Conservation (phyloP, 2,113 vertebrate genomes). For the Campylomormyrus numenius region DNA sequence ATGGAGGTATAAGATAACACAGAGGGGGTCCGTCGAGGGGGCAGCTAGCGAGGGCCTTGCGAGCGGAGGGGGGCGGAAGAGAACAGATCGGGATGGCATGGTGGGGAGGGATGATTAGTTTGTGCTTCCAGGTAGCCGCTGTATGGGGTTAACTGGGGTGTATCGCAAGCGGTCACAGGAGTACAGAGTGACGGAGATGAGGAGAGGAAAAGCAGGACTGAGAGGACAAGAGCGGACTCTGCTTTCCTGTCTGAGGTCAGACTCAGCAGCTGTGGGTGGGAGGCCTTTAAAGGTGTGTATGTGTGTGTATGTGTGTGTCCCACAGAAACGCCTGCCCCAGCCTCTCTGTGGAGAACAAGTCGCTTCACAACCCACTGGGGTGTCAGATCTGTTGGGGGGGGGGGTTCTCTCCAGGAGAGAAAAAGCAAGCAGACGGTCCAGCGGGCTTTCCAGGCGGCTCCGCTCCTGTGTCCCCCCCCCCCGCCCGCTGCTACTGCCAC, state of each 20-base stretch:
- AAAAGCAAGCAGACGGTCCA: neutral
- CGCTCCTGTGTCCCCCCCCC: neutral
- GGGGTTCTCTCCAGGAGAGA: neutral
- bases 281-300: neutral
- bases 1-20: constrained; percentile 9
- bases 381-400: neutral
- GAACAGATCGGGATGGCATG: constrained; percentile 2
- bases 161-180: neutral
- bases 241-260: neutral
- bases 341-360: neutral
- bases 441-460: neutral
- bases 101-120: constrained; percentile 4
- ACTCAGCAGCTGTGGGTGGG: neutral
- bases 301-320: neutral
- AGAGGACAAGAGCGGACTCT: neutral
- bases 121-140: neutral
- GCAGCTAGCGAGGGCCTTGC: neutral
- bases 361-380: neutral
- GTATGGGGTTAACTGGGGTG: constrained; percentile 7
- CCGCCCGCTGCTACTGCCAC: neutral
- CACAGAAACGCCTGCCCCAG: neutral
- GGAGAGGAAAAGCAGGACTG: neutral
- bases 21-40: neutral
- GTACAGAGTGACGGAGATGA: neutral
- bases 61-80: neutral